phyloP scores from a whole-genome alignment of 2,888 invertebrate species.

The Zaprionus bogoriensis region DNA sequence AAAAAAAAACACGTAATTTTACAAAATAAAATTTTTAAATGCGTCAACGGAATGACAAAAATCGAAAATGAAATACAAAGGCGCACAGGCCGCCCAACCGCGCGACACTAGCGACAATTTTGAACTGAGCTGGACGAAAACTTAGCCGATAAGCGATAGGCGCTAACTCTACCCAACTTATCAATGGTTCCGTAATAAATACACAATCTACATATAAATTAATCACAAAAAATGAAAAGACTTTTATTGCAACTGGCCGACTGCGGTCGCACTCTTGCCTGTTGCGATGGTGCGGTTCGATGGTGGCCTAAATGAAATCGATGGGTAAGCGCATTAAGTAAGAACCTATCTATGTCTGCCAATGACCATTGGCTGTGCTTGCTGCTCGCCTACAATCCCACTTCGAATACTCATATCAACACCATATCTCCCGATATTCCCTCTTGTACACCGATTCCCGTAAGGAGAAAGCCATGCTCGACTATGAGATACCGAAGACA shows the following conservation, averaged over 20 bases:
- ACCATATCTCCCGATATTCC: too few relatives aligned
- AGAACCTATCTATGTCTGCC: too few relatives aligned
- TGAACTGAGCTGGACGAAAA: constrained; percentile 22
- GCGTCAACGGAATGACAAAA: background rate
- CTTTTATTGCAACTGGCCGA: constrained; percentile 9
- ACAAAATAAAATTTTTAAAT: background rate
- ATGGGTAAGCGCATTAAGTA: too few relatives aligned
- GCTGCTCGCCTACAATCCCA: too few relatives aligned
- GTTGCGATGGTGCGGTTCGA: too few relatives aligned
- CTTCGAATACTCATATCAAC: too few relatives aligned
- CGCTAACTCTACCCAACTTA: constrained; percentile 4
- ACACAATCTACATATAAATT: constrained; percentile 19
- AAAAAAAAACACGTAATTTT: background rate
- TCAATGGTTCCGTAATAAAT: constrained; percentile 24
- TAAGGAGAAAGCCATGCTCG: too few relatives aligned
- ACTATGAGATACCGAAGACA: too few relatives aligned
- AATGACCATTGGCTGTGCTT: too few relatives aligned
- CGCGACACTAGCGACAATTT: constrained; percentile 12
- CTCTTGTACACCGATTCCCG: too few relatives aligned
- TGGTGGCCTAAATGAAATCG: too few relatives aligned
- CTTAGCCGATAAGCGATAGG: background rate
- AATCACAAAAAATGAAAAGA: background rate
- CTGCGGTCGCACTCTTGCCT: too few relatives aligned
- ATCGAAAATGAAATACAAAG: background rate
- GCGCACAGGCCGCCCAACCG: constrained; percentile 15